These are phyloP conservation scores for Chrysolina haemoptera DNA, from an alignment of 2,888 invertebrate species.

Conservation along the genomic window DNA sequence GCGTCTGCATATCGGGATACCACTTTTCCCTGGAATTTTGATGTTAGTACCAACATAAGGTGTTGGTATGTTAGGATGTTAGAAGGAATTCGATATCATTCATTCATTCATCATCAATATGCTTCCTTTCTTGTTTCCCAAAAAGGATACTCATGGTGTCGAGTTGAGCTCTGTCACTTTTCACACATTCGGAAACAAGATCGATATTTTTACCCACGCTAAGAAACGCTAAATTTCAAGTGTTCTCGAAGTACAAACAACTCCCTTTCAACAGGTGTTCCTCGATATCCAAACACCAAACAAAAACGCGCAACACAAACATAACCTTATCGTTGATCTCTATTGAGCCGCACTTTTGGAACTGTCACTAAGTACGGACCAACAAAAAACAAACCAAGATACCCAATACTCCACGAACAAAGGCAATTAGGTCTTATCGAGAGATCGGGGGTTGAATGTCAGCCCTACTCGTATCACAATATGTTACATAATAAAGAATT, in stretches of 20 bases:
- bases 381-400: conserved; percentile 42
- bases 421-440: conserved; percentile 35
- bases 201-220: conserved; percentile 15
- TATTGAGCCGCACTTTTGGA: conserved; percentile 42
- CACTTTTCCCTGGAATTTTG: too few species aligned
- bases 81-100: too few species aligned
- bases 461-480: conserved; percentile 54
- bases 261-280: conserved; percentile 55
- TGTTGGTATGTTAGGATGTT: too few species aligned
- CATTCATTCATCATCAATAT: too few species aligned
- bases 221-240: conserved; percentile 28
- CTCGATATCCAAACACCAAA: conserved; percentile 50
- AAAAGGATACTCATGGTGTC: background rate
- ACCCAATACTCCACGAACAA: conserved; percentile 32
- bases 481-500: conserved; percentile 54
- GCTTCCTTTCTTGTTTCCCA: too few species aligned
- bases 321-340: conserved; percentile 55
- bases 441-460: conserved; percentile 24
- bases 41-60: too few species aligned
- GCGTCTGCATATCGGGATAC: too few species aligned
- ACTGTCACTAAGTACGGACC: conserved; percentile 55
- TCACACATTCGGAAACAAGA: background rate
- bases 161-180: background rate
- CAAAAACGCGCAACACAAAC: conserved; percentile 53
- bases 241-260: conserved; percentile 35